Base-by-base conservation (phyloP, 2,888 invertebrate genomes). In the Dinocampus coccinellae region DNA sequence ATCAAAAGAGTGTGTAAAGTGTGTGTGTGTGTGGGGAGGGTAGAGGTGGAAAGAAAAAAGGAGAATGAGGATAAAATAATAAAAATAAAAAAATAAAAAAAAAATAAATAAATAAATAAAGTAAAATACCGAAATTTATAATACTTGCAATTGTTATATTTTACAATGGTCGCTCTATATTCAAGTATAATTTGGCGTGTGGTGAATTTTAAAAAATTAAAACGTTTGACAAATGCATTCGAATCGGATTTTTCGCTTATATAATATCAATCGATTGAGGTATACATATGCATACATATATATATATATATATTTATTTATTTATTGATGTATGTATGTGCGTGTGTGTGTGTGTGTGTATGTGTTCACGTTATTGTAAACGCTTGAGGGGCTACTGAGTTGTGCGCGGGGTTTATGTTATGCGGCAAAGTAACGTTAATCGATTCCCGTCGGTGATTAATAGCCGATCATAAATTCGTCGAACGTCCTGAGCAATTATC, bases 391-490 rank as follows among this genome's bases (percentile, higher is more conserved):
- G 47, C 47, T 47, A 47, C 47, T 47, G 47, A 47, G 47, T 65
- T 65, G 29, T 34, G 55, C 24, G 36, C 39, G 34, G 34, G 16
- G 36, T 53, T 33, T n/a, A 53, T 55, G 67, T 67, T 62, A 57
- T 62, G 71, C 67, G 71, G 71, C 67, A 72, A 72, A 72, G 57
- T 72, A 72, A 72, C 63, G 71, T 72, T 67, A 72, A 72, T 72
- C 71, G 71, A 72, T 72, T 72, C 62, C 42, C 60, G 29, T 53
- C 67, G 73, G 65, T 75, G 75, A 76, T 77, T 77, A 75, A 77
- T 76, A 72, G 71, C 64, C 64, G 71, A 76, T 77, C 75, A 73
- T 77, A 75, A 76, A 77, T 76, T 74, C 72, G 75, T 75, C 74
- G 75, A 75, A 75, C 73, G 75, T 77, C 75, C 70, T 71, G 67